phyloP scores from a whole-genome alignment of 2,113 vertebrate species.

The Otus sunia region DNA sequence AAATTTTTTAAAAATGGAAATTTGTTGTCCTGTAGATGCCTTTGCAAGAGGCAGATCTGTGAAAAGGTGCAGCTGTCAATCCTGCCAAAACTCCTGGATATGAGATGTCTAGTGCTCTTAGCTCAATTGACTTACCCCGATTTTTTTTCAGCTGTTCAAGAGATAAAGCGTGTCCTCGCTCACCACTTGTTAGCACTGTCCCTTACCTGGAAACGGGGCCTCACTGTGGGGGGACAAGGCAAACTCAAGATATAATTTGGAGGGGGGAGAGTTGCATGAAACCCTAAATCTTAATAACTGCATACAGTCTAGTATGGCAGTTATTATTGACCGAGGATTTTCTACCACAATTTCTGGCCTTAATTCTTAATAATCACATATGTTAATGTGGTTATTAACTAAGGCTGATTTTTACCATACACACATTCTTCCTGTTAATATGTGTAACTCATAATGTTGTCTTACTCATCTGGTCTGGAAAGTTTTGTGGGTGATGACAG shows the following conservation, averaged over 20 bases:
- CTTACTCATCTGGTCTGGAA: constrained; percentile 72
- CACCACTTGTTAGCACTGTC: constrained; percentile 89
- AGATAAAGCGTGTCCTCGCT: constrained; percentile 86
- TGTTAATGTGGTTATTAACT: constrained; percentile 87
- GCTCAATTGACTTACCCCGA: constrained; percentile 54
- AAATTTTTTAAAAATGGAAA: not conserved
- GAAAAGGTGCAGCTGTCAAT: constrained; percentile 48
- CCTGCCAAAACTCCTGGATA: constrained; percentile 47
- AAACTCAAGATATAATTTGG: constrained; percentile 1
- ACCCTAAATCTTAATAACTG: constrained; percentile 77
- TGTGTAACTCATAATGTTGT: constrained; percentile 67
- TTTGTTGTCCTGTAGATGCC: constrained; percentile 46
- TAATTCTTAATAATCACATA: constrained; percentile 89
- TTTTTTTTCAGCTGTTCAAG: constrained; percentile 74
- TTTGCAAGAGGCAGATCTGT: constrained; percentile 47
- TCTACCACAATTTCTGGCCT: constrained; percentile 76
- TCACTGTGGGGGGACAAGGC: constrained; percentile 14
- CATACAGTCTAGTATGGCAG: constrained; percentile 73
- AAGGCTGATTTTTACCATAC: constrained; percentile 88
- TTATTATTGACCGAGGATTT: constrained; percentile 75
- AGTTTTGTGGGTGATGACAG: constrained; percentile 66
- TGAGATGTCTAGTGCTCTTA: constrained; percentile 44
- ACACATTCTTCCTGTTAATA: constrained; percentile 74
- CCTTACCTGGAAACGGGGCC: constrained; percentile 64
- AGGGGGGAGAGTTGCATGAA: constrained; percentile 87